These are phyloP conservation scores for Epinephelus lanceolatus DNA, from an alignment of 2,113 vertebrate genomes.

Conservation along the genomic window DNA sequence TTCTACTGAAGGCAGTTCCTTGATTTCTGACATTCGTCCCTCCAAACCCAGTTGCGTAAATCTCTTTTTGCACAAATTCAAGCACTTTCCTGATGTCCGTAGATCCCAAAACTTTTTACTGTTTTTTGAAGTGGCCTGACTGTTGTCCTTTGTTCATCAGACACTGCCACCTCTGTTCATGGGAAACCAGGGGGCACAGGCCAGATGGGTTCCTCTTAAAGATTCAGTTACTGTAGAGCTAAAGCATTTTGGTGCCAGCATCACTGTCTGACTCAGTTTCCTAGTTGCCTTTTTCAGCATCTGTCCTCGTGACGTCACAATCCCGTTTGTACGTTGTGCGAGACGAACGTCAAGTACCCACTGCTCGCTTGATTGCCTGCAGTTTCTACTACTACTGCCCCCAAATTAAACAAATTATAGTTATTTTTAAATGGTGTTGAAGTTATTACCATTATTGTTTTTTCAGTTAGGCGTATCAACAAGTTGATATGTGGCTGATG, in stretches of 20 bases:
- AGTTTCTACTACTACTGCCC: conserved; percentile 32
- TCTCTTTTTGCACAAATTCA: conserved; percentile 81
- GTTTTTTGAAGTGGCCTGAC: conserved; percentile 56
- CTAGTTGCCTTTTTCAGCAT: conserved; percentile 68
- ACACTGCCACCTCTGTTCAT: conserved; percentile 62
- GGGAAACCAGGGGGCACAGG: neutral
- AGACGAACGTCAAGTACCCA: conserved; percentile 13
- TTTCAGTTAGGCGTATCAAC: conserved; percentile 20
- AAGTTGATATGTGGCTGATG: conserved; percentile 16
- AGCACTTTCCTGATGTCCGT: conserved; percentile 83
- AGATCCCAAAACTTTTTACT: conserved; percentile 37
- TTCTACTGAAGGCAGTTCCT: conserved; percentile 42
- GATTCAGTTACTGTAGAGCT: conserved; percentile 38
- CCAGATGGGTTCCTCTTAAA: conserved; percentile 23
- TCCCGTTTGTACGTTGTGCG: conserved; percentile 25
- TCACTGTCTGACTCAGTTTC: conserved; percentile 60
- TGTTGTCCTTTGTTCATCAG: conserved; percentile 52
- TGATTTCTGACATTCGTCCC: conserved; percentile 25
- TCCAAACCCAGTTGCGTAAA: conserved; percentile 32
- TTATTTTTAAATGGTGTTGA: neutral
- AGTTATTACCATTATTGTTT: neutral
- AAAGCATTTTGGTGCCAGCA: conserved; percentile 45
- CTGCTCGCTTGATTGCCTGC: conserved; percentile 39
- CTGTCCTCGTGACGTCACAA: conserved; percentile 48
- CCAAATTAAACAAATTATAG: neutral